Conservation (phyloP, 2,888 invertebrate genomes). For the Agapostemon virescens region DNA sequence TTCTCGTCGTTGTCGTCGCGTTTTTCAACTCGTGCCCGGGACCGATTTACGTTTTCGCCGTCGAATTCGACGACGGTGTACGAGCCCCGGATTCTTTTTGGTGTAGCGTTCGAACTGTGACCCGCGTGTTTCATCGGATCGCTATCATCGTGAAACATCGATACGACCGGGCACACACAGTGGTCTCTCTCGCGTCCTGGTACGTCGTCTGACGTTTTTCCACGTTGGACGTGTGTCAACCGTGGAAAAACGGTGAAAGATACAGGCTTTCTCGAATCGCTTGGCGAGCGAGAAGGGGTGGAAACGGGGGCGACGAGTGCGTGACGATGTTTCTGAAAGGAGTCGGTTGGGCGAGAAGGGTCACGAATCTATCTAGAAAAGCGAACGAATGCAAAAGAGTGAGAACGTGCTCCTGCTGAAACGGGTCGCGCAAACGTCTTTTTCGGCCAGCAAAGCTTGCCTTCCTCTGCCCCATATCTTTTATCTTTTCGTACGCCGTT, state of each 20-base stretch:
- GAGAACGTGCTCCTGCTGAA: slow-evolving; percentile 46
- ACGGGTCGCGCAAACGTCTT: slow-evolving; percentile 35
- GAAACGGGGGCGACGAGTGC: slow-evolving; percentile 31
- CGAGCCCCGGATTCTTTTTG: not conserved
- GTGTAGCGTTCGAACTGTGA: not conserved
- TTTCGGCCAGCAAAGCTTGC: slow-evolving; percentile 33
- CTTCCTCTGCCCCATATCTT: slow-evolving; percentile 9
- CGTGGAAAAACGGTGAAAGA: slow-evolving; percentile 12
- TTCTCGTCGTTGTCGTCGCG: slow-evolving; percentile 12
- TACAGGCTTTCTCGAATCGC: not conserved
- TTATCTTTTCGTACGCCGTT: slow-evolving; percentile 15
- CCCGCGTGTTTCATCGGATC: not conserved
- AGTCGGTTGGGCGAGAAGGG: slow-evolving; percentile 35
- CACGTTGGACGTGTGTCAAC: not conserved
- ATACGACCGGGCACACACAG: not conserved
- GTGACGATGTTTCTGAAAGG: slow-evolving; percentile 32
- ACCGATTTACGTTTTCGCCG: not conserved
- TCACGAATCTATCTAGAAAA: slow-evolving; percentile 40
- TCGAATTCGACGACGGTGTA: not conserved
- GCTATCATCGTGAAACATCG: not conserved
- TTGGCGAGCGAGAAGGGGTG: not conserved
- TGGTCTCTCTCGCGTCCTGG: slow-evolving; percentile 6
- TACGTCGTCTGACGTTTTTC: slow-evolving; percentile 15
- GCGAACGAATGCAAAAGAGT: slow-evolving; percentile 45
- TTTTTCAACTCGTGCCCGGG: not conserved